These are phyloP conservation scores for Acromyrmex heyeri DNA, from an alignment of 1,140 invertebrate species.

Conservation along the genomic window DNA sequence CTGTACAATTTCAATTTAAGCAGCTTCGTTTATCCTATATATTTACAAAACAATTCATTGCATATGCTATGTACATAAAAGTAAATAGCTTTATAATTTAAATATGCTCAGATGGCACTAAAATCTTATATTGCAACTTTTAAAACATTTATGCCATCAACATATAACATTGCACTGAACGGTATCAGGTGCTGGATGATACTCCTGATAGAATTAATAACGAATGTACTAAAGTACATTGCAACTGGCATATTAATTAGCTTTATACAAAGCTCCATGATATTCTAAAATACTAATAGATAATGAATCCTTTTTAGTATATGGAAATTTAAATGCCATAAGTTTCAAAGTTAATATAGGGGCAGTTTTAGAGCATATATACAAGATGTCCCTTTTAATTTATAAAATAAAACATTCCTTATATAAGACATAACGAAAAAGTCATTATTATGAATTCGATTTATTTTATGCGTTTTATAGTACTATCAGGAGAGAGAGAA, in stretches of 20 bases:
- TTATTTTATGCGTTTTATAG: slow-evolving; percentile 1
- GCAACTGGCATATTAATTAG: slow-evolving; percentile 34
- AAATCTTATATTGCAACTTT: slow-evolving; percentile 23
- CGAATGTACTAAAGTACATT: slow-evolving; percentile 51
- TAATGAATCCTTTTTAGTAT: slow-evolving; percentile 44
- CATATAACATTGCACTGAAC: slow-evolving; percentile 32
- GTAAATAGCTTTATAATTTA: slow-evolving; percentile 50
- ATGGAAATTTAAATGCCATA: slow-evolving; percentile 59
- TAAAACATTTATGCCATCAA: slow-evolving; percentile 41
- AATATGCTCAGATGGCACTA: slow-evolving; percentile 31
- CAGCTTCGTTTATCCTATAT: slow-evolving; percentile 67
- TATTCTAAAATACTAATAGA: slow-evolving; percentile 49
- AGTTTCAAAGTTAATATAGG: slow-evolving; percentile 47
- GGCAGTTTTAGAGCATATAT: slow-evolving; percentile 58
- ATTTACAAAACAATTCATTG: slow-evolving; percentile 76
- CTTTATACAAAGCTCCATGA: slow-evolving; percentile 55
- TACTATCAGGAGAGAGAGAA: background rate
- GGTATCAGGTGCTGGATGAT: slow-evolving; percentile 26
- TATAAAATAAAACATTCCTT: background rate
- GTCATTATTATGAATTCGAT: background rate
- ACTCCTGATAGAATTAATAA: slow-evolving; percentile 45
- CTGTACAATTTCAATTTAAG: slow-evolving; percentile 67
- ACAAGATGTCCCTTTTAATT: slow-evolving; percentile 50
- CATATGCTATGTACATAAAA: slow-evolving; percentile 63
- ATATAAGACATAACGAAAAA: slow-evolving; percentile 15